Conservation (phyloP, 2,113 vertebrate species). For the Cyprinodon tularosa region DNA sequence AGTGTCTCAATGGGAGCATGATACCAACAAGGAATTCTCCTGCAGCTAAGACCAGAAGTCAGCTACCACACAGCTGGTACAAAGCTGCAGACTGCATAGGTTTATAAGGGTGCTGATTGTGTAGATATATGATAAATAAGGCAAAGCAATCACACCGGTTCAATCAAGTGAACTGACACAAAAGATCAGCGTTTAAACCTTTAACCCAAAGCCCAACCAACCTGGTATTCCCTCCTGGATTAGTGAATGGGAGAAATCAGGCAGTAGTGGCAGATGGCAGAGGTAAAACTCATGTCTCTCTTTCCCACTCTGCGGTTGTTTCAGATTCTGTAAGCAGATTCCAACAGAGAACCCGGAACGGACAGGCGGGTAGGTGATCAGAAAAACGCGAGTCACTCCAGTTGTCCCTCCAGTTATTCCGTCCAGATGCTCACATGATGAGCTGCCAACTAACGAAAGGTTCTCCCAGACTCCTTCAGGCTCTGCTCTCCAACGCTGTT, state of each 20-base stretch:
- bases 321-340: conserved; percentile 25
- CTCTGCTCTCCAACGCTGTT: conserved; percentile 27
- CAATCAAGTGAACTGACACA: conserved; percentile 2
- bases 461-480: conserved; percentile 38
- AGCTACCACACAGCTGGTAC: background rate
- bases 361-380: conserved; percentile 12
- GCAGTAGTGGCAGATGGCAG: conserved; percentile 46
- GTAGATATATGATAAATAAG: background rate
- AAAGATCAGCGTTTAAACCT: conserved; percentile 16
- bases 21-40: conserved; percentile 59
- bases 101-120: background rate
- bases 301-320: conserved; percentile 27
- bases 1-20: conserved; percentile 2
- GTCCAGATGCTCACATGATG: conserved; percentile 25
- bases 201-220: conserved; percentile 51
- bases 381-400: conserved; percentile 44
- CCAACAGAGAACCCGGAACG: conserved; percentile 39
- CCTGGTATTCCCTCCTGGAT: conserved; percentile 61
- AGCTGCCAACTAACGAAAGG: conserved; percentile 25
- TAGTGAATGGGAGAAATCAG: conserved; percentile 58
- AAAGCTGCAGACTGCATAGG: conserved; percentile 19
- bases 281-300: conserved; percentile 69
- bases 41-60: conserved; percentile 42
- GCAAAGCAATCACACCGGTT: background rate
- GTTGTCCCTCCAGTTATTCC: conserved; percentile 33